A percentile compares a stretch with the other conserved stretches of the same genome.
These are phyloP conservation scores for Epinotia ramella DNA, from an alignment of 2,888 invertebrate species.

Conservation along the genomic window DNA sequence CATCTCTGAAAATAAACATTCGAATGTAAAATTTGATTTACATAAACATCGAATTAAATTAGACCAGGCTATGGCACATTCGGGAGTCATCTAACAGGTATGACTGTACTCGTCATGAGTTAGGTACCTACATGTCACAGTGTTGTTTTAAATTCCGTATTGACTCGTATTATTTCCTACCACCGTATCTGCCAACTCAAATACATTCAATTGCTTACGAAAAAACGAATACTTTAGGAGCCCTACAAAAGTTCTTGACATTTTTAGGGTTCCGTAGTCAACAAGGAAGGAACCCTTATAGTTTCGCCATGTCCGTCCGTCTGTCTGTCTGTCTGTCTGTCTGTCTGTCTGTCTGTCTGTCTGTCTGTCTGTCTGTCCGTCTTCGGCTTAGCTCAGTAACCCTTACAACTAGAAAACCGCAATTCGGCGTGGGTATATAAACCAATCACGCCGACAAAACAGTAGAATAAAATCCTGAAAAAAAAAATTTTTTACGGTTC, in stretches of 20 bases:
- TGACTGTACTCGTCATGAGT: conserved; percentile 11
- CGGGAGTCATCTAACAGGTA: conserved; percentile 19
- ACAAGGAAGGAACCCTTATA: too few relatives aligned
- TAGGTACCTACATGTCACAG: not conserved
- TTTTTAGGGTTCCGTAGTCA: too few relatives aligned
- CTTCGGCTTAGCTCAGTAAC: too few relatives aligned
- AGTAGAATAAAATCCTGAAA: too few relatives aligned
- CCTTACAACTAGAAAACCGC: too few relatives aligned
- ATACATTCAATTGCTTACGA: conserved; percentile 1
- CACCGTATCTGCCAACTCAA: conserved; percentile 17
- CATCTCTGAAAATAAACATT: conserved; percentile 27
- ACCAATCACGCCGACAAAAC: too few relatives aligned
- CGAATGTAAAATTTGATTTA: conserved; percentile 31
- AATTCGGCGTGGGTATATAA: too few relatives aligned
- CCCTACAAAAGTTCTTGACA: not conserved
- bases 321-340: too few relatives aligned
- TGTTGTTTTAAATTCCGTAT: conserved; percentile 23
- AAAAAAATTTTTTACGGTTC: too few relatives aligned
- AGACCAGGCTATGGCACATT: conserved; percentile 18
- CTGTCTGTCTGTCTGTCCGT: too few relatives aligned
- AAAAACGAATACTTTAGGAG: not conserved
- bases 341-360: too few relatives aligned
- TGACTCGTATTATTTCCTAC: conserved; percentile 16
- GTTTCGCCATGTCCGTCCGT: too few relatives aligned
- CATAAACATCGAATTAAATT: conserved; percentile 6